A percentile compares a stretch with the other conserved stretches of the same genome.
Conservation (phyloP, 2,113 vertebrate genomes). For the Struthidea cinerea region DNA sequence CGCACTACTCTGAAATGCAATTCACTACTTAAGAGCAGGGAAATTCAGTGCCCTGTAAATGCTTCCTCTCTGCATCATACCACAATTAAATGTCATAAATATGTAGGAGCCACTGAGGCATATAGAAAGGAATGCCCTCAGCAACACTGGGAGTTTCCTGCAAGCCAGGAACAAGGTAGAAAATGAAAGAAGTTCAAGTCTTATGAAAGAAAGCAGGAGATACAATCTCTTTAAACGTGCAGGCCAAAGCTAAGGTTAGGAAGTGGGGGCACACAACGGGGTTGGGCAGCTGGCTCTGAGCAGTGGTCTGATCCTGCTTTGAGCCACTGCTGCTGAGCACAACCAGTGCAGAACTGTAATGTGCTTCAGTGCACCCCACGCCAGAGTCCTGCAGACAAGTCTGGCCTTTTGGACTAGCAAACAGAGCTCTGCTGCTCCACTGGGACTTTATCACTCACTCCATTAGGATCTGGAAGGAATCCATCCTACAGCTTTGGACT, state of each 20-base stretch:
- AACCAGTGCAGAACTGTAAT: background rate
- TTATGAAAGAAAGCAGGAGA: background rate
- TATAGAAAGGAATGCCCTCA: background rate
- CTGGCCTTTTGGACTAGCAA: background rate
- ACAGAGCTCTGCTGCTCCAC: background rate
- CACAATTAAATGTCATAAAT: background rate
- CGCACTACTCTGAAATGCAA: background rate
- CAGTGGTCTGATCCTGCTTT: background rate
- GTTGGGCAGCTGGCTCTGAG: background rate
- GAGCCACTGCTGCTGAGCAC: background rate
- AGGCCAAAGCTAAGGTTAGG: background rate
- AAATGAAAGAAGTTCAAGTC: background rate
- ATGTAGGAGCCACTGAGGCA: background rate
- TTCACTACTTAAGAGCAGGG: background rate
- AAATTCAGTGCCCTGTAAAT: background rate
- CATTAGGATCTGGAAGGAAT: background rate
- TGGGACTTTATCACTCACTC: background rate
- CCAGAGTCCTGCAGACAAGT: background rate
- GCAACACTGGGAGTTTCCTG: background rate
- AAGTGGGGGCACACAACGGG: fast-evolving
- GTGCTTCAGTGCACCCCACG: fast-evolving
- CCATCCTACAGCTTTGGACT: background rate
- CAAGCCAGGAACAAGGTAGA: background rate
- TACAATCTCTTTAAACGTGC: background rate
- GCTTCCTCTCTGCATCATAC: background rate